A percentile compares a stretch with the other conserved stretches of the same genome.
Evolutionary conservation across 2,797 vertebrate genomes (phyloP).

Genomic region (Ammospiza maritima): DNA sequence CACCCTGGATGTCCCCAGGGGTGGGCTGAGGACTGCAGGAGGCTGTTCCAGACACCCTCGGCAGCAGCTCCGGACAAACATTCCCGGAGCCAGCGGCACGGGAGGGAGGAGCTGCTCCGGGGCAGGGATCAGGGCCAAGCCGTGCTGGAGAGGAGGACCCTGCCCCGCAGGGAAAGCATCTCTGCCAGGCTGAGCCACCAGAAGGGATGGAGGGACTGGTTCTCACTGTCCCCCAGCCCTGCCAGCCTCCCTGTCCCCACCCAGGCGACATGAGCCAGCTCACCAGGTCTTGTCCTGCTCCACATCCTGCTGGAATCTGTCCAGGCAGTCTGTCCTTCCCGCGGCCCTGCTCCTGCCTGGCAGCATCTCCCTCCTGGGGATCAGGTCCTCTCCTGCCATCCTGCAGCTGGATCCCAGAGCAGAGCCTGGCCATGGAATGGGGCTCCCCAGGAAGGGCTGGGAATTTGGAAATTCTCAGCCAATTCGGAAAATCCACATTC

Average conservation of each 20-base stretch:
- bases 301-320: not conserved
- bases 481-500: not conserved
- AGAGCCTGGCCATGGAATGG: fast-evolving
- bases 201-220: not conserved
- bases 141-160: too few relatives aligned
- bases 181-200: not conserved
- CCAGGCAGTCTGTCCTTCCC: not conserved
- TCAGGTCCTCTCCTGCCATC: fast-evolving
- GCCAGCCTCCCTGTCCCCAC: not conserved
- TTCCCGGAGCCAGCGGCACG: not conserved
- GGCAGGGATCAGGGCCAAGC: not conserved
- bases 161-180: not conserved
- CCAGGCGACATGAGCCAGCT: not conserved
- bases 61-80: not conserved
- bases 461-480: not conserved
- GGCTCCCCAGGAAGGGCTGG: not conserved
- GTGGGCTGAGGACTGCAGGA: not conserved
- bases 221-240: not conserved
- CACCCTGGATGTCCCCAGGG: not conserved
- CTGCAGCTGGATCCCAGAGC: not conserved
- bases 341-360: too few relatives aligned
- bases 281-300: not conserved
- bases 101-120: not conserved
- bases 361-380: not conserved
- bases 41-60: not conserved